phyloP scores from a whole-genome alignment of 2,797 vertebrate species.

The Oryzias dopingdopingensis region DNA sequence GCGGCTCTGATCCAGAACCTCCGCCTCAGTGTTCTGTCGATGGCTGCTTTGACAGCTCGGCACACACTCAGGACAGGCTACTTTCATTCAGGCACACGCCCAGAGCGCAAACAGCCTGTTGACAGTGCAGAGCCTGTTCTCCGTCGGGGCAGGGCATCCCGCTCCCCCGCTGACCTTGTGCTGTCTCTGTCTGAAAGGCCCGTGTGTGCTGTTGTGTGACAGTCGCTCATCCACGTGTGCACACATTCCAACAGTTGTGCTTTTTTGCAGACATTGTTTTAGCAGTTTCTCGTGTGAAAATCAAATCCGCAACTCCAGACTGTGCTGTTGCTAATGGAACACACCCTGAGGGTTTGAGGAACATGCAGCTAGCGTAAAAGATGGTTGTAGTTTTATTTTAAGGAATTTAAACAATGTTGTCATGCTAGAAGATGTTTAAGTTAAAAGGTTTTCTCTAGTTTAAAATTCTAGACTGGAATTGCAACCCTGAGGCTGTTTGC shows the following conservation, averaged over 20 bases:
- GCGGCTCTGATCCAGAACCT: no score
- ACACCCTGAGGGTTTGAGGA: no score
- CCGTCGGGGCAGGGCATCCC: slow-evolving; percentile 68
- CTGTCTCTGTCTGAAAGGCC: slow-evolving; percentile 42
- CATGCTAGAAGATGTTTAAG: no score
- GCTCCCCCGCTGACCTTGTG: slow-evolving; percentile 44
- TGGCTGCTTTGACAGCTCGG: neutral
- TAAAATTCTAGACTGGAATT: no score
- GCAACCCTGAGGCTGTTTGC: no score
- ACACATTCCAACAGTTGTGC: no score
- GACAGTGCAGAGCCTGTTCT: slow-evolving; percentile 70
- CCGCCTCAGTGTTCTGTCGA: neutral
- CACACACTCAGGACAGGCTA: slow-evolving; percentile 2
- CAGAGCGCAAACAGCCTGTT: slow-evolving; percentile 40
- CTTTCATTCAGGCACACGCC: slow-evolving; percentile 5
- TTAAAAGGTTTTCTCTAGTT: no score
- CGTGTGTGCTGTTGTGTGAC: slow-evolving; percentile 42
- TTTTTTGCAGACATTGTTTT: neutral
- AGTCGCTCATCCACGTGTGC: slow-evolving; percentile 6
- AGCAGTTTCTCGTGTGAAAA: neutral
- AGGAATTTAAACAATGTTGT: no score
- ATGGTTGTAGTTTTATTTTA: no score
- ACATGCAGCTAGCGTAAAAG: no score
- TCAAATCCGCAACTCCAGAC: neutral
- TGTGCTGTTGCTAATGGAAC: neutral